Conservation (phyloP, 2,888 invertebrate species). For the Synanthedon vespiformis region DNA sequence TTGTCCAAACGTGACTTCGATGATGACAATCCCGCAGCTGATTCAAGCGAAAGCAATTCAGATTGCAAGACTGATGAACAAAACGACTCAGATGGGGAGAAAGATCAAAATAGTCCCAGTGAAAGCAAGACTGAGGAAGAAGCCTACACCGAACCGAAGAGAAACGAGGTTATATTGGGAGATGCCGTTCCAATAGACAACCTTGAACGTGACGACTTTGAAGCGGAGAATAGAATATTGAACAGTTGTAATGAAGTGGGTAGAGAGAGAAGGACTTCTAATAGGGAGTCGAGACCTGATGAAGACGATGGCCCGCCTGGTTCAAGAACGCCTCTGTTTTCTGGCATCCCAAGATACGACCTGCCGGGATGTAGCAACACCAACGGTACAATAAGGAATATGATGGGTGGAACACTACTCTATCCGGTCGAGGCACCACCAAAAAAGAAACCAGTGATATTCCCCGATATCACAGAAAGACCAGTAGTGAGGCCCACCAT, state of each 20-base stretch:
- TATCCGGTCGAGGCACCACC: constrained; percentile 21
- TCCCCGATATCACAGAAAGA: neutral
- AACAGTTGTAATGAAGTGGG: constrained; percentile 29
- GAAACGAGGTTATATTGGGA: constrained; percentile 11
- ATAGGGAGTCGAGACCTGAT: too few relatives aligned
- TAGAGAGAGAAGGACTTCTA: too few relatives aligned
- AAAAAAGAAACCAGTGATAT: neutral
- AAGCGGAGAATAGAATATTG: constrained; percentile 56
- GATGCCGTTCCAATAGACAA: constrained; percentile 40
- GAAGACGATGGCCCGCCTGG: too few relatives aligned
- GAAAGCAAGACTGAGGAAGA: constrained; percentile 22
- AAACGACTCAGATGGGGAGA: neutral
- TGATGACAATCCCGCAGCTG: constrained; percentile 29
- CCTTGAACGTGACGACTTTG: constrained; percentile 58
- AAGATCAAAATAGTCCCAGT: neutral
- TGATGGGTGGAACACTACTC: constrained; percentile 33
- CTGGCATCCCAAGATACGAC: constrained; percentile 23
- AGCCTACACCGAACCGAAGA: constrained; percentile 19
- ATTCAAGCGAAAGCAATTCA: constrained; percentile 19
- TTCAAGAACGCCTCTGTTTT: too few relatives aligned
- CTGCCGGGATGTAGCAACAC: constrained; percentile 57
- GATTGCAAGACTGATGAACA: constrained; percentile 46
- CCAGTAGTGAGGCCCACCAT: constrained; percentile 37
- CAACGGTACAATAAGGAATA: constrained; percentile 47
- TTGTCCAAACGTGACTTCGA: constrained; percentile 40